A percentile compares a stretch with the other conserved stretches of the same genome.
Evolutionary conservation across 2,888 invertebrate species (phyloP).

Genomic region (Lasiommata megera): DNA sequence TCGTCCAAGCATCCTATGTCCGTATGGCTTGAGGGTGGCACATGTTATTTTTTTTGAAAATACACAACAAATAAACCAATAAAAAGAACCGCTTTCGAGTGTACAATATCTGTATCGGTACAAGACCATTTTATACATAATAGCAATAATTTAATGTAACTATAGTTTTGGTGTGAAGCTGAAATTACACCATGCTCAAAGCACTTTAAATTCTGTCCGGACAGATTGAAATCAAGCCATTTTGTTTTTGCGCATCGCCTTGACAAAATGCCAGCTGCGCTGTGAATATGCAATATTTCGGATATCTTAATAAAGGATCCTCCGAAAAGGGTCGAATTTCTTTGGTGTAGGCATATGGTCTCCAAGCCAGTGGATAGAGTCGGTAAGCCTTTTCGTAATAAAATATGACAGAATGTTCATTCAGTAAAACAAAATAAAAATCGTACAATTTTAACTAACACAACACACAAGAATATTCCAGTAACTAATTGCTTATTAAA

Average conservation of each 20-base stretch:
- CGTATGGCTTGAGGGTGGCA: no score
- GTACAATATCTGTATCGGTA: no score
- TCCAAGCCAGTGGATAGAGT: background rate
- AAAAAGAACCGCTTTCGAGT: no score
- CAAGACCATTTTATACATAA: no score
- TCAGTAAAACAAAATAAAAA: background rate
- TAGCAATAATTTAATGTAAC: no score
- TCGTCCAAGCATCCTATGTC: no score
- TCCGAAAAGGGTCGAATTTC: conserved; percentile 36
- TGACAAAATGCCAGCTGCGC: conserved; percentile 49
- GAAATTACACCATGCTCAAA: background rate
- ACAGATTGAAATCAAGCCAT: conserved; percentile 45
- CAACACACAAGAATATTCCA: no score
- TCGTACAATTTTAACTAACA: background rate
- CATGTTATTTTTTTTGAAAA: no score
- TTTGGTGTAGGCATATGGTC: conserved; percentile 39
- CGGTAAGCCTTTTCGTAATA: background rate
- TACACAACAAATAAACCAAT: no score
- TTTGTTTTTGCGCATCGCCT: conserved; percentile 35
- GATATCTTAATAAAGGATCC: conserved; percentile 54
- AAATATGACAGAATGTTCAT: background rate
- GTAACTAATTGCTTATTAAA: no score
- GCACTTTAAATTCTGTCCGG: conserved; percentile 17
- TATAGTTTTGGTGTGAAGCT: background rate
- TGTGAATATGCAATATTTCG: conserved; percentile 66